Evolutionary conservation across 2,888 invertebrate genomes (phyloP), one percentile per base, ranked within the genome.

Genomic region (Lysandra bellargus): DNA sequence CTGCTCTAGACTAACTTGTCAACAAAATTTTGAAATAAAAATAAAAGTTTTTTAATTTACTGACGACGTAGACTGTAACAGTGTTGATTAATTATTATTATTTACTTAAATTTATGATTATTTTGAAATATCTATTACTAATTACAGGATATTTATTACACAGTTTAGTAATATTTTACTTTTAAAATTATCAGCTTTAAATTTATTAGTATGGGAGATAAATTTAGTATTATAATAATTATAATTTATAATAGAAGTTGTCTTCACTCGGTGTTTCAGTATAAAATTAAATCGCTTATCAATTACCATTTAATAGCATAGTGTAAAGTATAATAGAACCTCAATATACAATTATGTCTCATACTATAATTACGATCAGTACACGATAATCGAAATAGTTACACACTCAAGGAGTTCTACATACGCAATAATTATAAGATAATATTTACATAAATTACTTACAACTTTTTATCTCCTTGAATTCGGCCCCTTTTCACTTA

Each of bases 401-500:
- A 4, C 69, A 69, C 4, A 14, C 17, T 69, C 69, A 69, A 69
- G 69, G 69, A 69, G 69, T 69, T 33, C 69, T 12, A 69, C 33
- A 33, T 33, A 69, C 12, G 69, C 33, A 23, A 5, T 69, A 37
- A 33, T 69, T 69, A 33, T 69, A 33, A 12, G 69, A 33, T 69
- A 69, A 33, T 69, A 69, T 69, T 69, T 33, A 69, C 4, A 69
- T 69, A 69, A 69, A 14, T 33, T 37, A 64, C 64, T 64, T 64
- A 64, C 64, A 30, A 64, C 69, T 33, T 30, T 69, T 69, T 69
- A 69, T 69, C 69, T 69, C 69, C 69, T 69, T 69, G 69, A 37
- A 23, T 61, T 61, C 69, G 33, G 33, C 69, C 69, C 69, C 69
- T 69, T 69, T 69, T 12, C 14, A 69, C 33, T 33, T 69, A 69